These are phyloP conservation scores for Paedocypris sp. DNA, from an alignment of 2,113 vertebrate species.

Conservation along the genomic window DNA sequence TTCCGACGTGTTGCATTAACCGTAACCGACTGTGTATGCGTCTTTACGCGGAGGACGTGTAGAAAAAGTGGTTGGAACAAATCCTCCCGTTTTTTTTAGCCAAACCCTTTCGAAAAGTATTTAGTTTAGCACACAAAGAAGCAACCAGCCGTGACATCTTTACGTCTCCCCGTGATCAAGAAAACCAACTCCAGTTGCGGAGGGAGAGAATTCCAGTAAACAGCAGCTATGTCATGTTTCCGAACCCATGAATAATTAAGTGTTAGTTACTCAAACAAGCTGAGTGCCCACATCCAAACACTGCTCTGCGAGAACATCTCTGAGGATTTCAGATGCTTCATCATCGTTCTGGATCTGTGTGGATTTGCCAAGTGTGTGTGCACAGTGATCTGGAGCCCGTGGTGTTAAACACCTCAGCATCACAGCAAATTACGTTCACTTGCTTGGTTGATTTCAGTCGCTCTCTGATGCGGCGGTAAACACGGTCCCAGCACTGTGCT, in stretches of 20 bases:
- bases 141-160: background rate
- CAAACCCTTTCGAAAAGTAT: too few species aligned
- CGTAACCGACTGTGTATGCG: too few species aligned
- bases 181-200: background rate
- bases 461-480: constrained; percentile 1
- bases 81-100: too few species aligned
- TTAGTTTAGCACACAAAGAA: background rate
- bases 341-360: constrained; percentile 11
- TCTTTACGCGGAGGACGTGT: too few species aligned
- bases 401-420: constrained; percentile 4
- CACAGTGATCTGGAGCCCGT: background rate
- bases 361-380: constrained; percentile 14
- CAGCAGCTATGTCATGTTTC: background rate
- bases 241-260: constrained; percentile 10
- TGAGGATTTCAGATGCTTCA: background rate
- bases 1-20: too few species aligned
- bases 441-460: constrained; percentile 17
- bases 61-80: too few species aligned
- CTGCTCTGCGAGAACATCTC: background rate
- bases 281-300: background rate
- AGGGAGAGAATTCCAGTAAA: background rate
- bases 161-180: background rate
- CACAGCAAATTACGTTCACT: constrained; percentile 7
- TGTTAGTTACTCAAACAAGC: background rate
- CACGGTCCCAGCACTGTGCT: background rate